A percentile compares a stretch with the other conserved stretches of the same genome.
phyloP scores from a whole-genome alignment of 2,113 vertebrate species.

The Hiodon alosoides region DNA sequence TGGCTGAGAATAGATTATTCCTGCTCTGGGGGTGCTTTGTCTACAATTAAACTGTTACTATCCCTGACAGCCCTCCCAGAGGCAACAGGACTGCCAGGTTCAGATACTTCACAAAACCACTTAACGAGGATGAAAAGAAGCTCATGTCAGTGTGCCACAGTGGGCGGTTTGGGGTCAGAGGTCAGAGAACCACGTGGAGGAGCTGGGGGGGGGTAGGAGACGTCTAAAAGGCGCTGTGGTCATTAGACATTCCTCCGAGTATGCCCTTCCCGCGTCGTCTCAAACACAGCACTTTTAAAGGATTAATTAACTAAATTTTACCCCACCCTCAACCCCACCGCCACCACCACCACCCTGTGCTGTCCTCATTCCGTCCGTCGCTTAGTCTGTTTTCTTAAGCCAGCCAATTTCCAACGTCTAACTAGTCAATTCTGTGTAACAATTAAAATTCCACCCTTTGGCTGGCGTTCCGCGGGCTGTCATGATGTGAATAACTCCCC shows the following conservation, averaged over 20 bases:
- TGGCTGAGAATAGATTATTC: constrained; percentile 50
- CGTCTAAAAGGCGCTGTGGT: constrained; percentile 53
- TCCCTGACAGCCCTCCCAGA: constrained; percentile 24
- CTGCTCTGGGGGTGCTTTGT: constrained; percentile 38
- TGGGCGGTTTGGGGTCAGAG: constrained; percentile 43
- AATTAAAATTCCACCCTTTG: constrained; percentile 57
- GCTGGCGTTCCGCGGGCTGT: constrained; percentile 38
- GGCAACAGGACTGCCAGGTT: background rate
- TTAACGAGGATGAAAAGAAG: constrained; percentile 36
- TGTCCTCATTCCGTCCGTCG: constrained; percentile 29
- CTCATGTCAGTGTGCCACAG: constrained; percentile 42
- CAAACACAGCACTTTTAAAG: constrained; percentile 40
- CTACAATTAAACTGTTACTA: constrained; percentile 57
- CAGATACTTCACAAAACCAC: constrained; percentile 29
- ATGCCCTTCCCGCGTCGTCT: constrained; percentile 41
- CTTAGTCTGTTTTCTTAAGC: constrained; percentile 27
- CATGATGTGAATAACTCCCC: constrained; percentile 34
- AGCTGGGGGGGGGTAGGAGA: constrained; percentile 45
- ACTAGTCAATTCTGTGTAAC: constrained; percentile 49
- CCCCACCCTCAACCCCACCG: constrained; percentile 21
- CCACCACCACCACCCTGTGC: background rate
- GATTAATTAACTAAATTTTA: constrained; percentile 51
- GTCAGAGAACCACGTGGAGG: constrained; percentile 60
- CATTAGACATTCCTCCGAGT: constrained; percentile 42
- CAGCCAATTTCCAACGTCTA: constrained; percentile 33